Percentiles rank a stretch among this genome's conserved stretches.
Evolutionary conservation across 2,113 vertebrate species (phyloP).

Genomic region (Cochlearius cochlearius): DNA sequence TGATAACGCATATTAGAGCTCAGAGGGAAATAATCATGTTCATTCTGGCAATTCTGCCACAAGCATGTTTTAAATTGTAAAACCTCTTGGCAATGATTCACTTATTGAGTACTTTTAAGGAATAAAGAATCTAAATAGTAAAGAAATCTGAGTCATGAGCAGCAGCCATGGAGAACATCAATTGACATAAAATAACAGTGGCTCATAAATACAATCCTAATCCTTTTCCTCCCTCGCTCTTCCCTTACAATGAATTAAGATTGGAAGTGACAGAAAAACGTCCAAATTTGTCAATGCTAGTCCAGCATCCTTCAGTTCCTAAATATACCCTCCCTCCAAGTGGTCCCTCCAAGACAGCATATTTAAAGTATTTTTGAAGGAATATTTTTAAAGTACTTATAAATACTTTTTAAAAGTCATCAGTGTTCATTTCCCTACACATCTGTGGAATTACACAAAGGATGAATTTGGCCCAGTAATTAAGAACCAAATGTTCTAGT

Average conservation of each 20-base stretch:
- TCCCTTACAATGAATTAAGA: neutral
- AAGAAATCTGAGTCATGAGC: neutral
- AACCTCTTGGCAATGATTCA: neutral
- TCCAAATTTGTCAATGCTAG: neutral
- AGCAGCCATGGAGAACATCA: neutral
- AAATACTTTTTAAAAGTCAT: neutral
- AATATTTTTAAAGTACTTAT: neutral
- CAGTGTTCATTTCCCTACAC: rapidly evolving
- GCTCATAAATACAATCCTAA: neutral
- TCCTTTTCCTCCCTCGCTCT: neutral
- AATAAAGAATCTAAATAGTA: neutral
- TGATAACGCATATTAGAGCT: neutral
- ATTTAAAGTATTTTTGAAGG: neutral
- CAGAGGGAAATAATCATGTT: neutral
- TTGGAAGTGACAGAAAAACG: neutral
- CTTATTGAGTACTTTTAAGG: neutral
- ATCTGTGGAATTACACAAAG: neutral
- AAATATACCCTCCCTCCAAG: neutral
- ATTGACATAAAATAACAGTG: neutral
- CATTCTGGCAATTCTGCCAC: neutral
- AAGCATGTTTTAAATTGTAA: neutral
- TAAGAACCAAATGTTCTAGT: neutral
- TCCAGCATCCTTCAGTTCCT: neutral
- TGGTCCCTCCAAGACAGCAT: neutral
- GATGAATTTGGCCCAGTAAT: neutral